A percentile compares a stretch with the other conserved stretches of the same genome.
Conservation (phyloP, 2,797 vertebrate genomes). For the Adrianichthys oophorus region DNA sequence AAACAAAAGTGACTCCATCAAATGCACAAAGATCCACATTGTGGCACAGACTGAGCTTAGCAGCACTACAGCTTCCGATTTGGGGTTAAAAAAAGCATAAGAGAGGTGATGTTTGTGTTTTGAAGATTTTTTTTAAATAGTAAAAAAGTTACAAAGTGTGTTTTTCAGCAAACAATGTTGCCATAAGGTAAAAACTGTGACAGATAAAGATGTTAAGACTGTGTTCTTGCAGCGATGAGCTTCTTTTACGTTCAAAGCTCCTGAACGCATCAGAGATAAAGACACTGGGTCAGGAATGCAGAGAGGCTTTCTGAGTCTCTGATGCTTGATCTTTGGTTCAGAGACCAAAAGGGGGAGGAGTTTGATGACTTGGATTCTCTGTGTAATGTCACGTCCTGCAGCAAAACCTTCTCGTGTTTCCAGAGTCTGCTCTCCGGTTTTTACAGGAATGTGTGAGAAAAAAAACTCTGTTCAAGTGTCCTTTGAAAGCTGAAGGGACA, state of each 20-base stretch:
- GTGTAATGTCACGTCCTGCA: constrained; percentile 13
- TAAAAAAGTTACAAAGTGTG: constrained; percentile 51
- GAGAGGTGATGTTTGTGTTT: constrained; percentile 36
- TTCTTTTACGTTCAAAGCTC: constrained; percentile 37
- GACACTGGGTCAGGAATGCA: constrained; percentile 4
- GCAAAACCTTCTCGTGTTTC: constrained; percentile 20
- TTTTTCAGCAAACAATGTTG: constrained; percentile 47
- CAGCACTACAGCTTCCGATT: constrained; percentile 28
- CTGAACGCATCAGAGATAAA: constrained; percentile 1
- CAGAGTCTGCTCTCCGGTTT: constrained; percentile 39
- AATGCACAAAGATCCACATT: constrained; percentile 23
- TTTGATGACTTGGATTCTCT: not conserved
- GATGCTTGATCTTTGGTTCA: too few species aligned
- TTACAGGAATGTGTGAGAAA: constrained; percentile 55
- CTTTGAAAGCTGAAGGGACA: constrained; percentile 31
- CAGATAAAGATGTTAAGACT: constrained; percentile 37
- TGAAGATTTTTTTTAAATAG: constrained; percentile 43
- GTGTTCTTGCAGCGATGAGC: constrained; percentile 35
- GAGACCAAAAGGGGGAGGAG: too few species aligned
- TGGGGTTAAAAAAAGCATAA: constrained; percentile 28
- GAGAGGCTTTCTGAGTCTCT: constrained; percentile 6
- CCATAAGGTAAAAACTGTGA: constrained; percentile 47
- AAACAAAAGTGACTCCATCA: constrained; percentile 21
- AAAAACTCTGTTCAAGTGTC: constrained; percentile 5
- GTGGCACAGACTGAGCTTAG: constrained; percentile 41